phyloP scores from a whole-genome alignment of 2,888 invertebrate genomes.

The Microdon myrmicae region DNA sequence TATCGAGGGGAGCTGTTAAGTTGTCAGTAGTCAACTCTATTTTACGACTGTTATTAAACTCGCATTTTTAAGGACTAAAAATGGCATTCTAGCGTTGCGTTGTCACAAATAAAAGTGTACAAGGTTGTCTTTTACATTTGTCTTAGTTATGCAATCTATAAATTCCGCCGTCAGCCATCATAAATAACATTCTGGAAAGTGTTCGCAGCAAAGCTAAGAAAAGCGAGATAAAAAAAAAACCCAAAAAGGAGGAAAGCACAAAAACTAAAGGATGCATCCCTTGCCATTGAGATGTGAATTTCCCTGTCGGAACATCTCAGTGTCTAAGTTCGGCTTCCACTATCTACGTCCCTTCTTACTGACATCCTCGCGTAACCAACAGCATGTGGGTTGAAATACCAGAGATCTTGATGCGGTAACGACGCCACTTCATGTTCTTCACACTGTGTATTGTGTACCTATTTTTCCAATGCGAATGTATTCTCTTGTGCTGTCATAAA shows the following conservation, averaged over 20 bases:
- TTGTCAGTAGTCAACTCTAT: no score
- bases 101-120: constrained; percentile 25
- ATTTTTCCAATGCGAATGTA: constrained; percentile 43
- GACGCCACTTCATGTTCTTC: constrained; percentile 49
- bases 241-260: no score
- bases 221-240: no score
- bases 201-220: constrained; percentile 39
- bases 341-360: no score
- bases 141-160: constrained; percentile 50
- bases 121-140: constrained; percentile 44
- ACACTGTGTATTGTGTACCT: constrained; percentile 49
- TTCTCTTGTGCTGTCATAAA: constrained; percentile 51
- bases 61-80: constrained; percentile 27
- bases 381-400: constrained; percentile 31
- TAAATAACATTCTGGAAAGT: constrained; percentile 46
- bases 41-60: constrained; percentile 28
- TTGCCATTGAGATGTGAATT: constrained; percentile 12
- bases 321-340: no score
- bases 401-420: constrained; percentile 34
- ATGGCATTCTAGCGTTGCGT: constrained; percentile 11
- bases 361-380: no score
- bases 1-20: no score
- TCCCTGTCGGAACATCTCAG: constrained; percentile 19
- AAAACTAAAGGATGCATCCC: constrained; percentile 36
- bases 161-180: constrained; percentile 48